Conservation (phyloP, 2,113 vertebrate genomes). For the Rhineura floridana region DNA sequence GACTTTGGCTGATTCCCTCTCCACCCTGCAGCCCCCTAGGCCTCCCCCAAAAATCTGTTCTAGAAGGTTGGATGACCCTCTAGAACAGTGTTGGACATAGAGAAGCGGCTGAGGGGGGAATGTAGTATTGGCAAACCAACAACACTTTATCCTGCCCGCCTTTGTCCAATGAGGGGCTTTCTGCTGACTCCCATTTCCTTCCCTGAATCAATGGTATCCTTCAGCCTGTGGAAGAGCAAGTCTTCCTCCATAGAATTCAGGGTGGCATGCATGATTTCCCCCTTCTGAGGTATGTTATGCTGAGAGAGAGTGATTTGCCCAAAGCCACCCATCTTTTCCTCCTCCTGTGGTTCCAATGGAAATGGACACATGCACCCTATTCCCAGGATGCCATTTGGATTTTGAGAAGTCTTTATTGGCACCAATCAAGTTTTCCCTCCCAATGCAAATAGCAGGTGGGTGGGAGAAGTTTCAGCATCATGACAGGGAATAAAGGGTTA, state of each 20-base stretch:
- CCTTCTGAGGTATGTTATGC: background rate
- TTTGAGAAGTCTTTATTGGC: background rate
- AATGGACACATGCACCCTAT: too few species aligned
- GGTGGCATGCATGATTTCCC: too few species aligned
- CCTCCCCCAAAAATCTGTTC: too few species aligned
- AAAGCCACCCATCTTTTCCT: background rate
- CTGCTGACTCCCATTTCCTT: background rate
- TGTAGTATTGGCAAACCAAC: too few species aligned
- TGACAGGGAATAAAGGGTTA: background rate
- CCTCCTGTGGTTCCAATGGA: too few species aligned
- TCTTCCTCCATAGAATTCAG: background rate
- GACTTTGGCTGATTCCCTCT: too few species aligned
- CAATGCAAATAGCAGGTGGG: background rate
- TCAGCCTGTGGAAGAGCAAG: background rate
- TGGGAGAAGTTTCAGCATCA: background rate
- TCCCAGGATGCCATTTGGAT: background rate
- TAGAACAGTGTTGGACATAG: too few species aligned
- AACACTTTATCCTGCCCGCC: too few species aligned
- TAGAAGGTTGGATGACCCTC: too few species aligned
- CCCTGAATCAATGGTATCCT: background rate
- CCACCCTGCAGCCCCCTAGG: too few species aligned
- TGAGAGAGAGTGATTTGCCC: background rate
- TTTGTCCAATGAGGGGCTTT: background rate
- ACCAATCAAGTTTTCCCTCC: too few species aligned
- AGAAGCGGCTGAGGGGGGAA: too few species aligned